Evolutionary conservation across 2,888 invertebrate genomes (phyloP).

Genomic region (Cinara cedri): DNA sequence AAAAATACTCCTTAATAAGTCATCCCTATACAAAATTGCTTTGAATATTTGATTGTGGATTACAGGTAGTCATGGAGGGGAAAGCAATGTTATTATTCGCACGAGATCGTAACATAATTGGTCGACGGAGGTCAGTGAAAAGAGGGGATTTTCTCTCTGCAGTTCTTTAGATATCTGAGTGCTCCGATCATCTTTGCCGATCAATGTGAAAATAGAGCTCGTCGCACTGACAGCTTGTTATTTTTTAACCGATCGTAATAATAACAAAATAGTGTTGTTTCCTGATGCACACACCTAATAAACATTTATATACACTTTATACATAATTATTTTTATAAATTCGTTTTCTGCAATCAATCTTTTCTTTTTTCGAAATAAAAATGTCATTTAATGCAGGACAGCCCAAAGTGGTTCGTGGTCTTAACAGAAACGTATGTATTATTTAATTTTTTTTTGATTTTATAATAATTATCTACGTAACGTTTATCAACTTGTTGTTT

Average conservation of each 20-base stretch:
- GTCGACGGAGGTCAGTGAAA: constrained; percentile 18
- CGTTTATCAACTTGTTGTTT: too few relatives aligned
- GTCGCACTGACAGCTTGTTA: constrained; percentile 3
- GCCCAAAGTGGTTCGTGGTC: constrained; percentile 13
- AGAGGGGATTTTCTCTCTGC: constrained; percentile 22
- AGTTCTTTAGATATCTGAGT: constrained; percentile 30
- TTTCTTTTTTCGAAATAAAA: neutral
- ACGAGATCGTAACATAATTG: constrained; percentile 20
- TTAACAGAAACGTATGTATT: constrained; percentile 37
- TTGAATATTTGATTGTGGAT: too few relatives aligned
- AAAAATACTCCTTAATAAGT: too few relatives aligned
- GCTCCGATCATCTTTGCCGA: neutral
- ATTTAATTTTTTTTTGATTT: too few relatives aligned
- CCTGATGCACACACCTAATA: neutral
- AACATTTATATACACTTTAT: too few relatives aligned
- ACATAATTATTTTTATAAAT: too few relatives aligned
- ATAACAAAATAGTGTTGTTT: neutral
- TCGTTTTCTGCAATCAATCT: neutral
- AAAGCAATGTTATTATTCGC: constrained; percentile 24
- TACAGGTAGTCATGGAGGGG: constrained; percentile 12
- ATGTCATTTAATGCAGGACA: constrained; percentile 12
- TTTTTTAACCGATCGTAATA: neutral
- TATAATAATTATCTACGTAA: too few relatives aligned
- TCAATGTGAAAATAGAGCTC: constrained; percentile 38
- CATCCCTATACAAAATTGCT: too few relatives aligned